phyloP scores from a whole-genome alignment of 1,140 invertebrate species.

The Ips nitidus region DNA sequence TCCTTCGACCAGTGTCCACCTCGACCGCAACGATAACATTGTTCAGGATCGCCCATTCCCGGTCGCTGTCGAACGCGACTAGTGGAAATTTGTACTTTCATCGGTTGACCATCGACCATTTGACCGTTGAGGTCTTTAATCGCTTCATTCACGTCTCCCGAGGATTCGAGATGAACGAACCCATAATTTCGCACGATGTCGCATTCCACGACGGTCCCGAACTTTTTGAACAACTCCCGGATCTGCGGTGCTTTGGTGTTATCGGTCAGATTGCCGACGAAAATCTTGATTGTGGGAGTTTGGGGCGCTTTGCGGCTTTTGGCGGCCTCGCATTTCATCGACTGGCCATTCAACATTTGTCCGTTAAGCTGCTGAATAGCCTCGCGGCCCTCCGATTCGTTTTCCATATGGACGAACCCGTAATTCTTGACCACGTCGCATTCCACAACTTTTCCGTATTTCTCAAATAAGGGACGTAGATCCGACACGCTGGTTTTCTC shows the following conservation, averaged over 20 bases:
- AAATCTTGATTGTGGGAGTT: constrained; percentile 85
- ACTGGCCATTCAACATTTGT: constrained; percentile 80
- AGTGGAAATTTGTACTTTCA: constrained; percentile 88
- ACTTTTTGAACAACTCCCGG: constrained; percentile 82
- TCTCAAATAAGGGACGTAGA: constrained; percentile 87
- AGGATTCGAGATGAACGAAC: constrained; percentile 84
- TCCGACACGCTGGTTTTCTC: constrained; percentile 85
- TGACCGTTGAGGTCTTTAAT: constrained; percentile 85
- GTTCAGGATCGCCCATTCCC: constrained; percentile 93
- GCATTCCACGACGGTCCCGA: constrained; percentile 85
- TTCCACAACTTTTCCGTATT: constrained; percentile 93
- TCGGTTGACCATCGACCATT: constrained; percentile 81
- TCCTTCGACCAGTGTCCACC: constrained; percentile 95
- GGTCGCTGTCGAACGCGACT: constrained; percentile 88
- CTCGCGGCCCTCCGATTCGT: constrained; percentile 84
- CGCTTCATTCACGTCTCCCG: constrained; percentile 79
- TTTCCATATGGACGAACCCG: constrained; percentile 97
- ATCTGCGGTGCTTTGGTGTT: constrained; percentile 86
- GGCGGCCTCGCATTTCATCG: constrained; percentile 89
- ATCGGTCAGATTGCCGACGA: constrained; percentile 87
- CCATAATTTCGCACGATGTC: constrained; percentile 91
- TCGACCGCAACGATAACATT: constrained; percentile 91
- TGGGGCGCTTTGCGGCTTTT: constrained; percentile 82
- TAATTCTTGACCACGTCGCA: constrained; percentile 97
- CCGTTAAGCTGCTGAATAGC: constrained; percentile 92